Percentiles rank a stretch among this genome's conserved stretches.
These are phyloP conservation scores for Dendroctonus ponderosae DNA, from an alignment of 1,140 invertebrate genomes.

Conservation along the genomic window DNA sequence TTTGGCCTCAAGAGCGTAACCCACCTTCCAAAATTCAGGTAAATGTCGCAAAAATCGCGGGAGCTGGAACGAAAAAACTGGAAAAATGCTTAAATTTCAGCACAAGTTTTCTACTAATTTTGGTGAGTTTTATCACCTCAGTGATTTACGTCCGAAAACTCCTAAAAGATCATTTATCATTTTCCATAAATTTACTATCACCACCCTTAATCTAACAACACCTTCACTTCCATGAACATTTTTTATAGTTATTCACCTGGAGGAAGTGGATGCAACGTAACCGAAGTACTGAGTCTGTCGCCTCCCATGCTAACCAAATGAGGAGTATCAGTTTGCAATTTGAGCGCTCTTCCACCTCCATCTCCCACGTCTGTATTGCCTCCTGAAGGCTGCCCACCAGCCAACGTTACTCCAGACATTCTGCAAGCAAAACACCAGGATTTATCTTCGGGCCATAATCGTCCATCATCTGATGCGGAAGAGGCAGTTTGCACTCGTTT, in stretches of 20 bases:
- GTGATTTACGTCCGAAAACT: too few relatives aligned
- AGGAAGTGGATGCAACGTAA: conserved; percentile 81
- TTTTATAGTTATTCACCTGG: conserved; percentile 61
- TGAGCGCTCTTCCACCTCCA: conserved; percentile 61
- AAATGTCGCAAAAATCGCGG: too few relatives aligned
- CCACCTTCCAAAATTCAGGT: too few relatives aligned
- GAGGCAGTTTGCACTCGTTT: too few relatives aligned
- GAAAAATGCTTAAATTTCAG: too few relatives aligned
- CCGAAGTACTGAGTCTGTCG: conserved; percentile 83
- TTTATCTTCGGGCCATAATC: neutral
- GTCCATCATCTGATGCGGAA: too few relatives aligned
- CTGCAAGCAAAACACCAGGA: conserved; percentile 13
- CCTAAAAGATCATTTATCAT: too few relatives aligned
- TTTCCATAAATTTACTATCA: neutral
- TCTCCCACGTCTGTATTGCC: conserved; percentile 45
- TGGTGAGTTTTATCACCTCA: too few relatives aligned
- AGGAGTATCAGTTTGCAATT: conserved; percentile 81
- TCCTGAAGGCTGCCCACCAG: conserved; percentile 35
- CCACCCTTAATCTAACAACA: neutral
- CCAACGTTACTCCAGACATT: conserved; percentile 40
- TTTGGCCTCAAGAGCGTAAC: too few relatives aligned
- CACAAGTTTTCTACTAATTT: neutral
- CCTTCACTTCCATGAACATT: neutral
- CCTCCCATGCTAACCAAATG: conserved; percentile 87
- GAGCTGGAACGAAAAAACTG: too few relatives aligned